Conservation (phyloP, 2,797 vertebrate species). For the Macrochelys suwanniensis region DNA sequence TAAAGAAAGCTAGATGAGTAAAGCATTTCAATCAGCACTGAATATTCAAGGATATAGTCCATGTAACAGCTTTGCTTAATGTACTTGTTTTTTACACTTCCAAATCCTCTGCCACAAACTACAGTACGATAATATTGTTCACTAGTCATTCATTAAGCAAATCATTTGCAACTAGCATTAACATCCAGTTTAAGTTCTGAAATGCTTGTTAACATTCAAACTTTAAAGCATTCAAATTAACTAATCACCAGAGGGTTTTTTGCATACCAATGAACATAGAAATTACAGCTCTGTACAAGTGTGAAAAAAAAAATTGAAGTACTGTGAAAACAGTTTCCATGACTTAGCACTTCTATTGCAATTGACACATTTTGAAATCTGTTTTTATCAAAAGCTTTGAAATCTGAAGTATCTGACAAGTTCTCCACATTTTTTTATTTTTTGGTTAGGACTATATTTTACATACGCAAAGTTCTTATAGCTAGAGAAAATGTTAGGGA, state of each 20-base stretch:
- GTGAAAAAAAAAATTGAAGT: background rate
- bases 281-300: background rate
- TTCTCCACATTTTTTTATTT: background rate
- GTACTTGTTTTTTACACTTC: background rate
- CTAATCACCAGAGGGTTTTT: background rate
- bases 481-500: background rate
- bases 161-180: background rate
- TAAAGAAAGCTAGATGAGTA: background rate
- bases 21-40: background rate
- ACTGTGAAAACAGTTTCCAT: background rate
- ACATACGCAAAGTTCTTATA: background rate
- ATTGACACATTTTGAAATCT: background rate
- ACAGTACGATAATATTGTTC: rapidly evolving
- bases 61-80: background rate
- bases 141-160: rapidly evolving
- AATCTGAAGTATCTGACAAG: background rate
- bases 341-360: background rate
- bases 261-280: rapidly evolving
- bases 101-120: background rate
- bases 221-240: background rate
- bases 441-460: background rate
- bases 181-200: rapidly evolving
- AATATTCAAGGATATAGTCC: background rate
- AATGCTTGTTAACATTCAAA: background rate
- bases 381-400: background rate